Evolutionary conservation across 2,113 vertebrate genomes (phyloP).

Genomic region (Oxyruncus cristatus): DNA sequence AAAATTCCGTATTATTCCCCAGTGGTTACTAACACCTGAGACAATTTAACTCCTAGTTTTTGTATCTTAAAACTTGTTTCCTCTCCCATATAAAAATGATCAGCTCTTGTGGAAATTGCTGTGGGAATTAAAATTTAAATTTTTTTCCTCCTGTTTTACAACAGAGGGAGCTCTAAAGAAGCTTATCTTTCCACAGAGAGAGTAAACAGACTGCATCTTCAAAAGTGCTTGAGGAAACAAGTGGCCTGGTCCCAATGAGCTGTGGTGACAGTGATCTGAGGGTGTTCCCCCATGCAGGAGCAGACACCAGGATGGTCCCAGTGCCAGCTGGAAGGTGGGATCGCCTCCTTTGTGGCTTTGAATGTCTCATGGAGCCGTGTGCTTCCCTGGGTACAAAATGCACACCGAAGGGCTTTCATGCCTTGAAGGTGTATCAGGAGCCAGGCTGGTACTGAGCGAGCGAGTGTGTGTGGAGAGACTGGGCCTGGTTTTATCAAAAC

Average conservation of each 20-base stretch:
- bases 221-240: background rate
- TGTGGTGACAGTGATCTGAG: background rate
- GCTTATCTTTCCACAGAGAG: background rate
- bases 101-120: background rate
- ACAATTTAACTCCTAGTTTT: background rate
- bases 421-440: background rate
- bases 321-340: background rate
- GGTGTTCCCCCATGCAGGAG: background rate
- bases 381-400: background rate
- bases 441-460: background rate
- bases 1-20: background rate
- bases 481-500: background rate
- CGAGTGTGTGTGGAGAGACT: background rate
- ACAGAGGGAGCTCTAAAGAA: slow-evolving; percentile 63
- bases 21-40: background rate
- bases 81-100: background rate
- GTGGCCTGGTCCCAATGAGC: background rate
- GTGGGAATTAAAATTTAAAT: background rate
- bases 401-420: background rate
- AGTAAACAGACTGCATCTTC: background rate
- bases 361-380: background rate
- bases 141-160: slow-evolving; percentile 7
- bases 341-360: background rate
- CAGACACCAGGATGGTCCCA: fast-evolving
- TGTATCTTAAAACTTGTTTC: background rate